Base-by-base conservation (phyloP, 2,888 invertebrate genomes). In the Penaeus monodon region DNA sequence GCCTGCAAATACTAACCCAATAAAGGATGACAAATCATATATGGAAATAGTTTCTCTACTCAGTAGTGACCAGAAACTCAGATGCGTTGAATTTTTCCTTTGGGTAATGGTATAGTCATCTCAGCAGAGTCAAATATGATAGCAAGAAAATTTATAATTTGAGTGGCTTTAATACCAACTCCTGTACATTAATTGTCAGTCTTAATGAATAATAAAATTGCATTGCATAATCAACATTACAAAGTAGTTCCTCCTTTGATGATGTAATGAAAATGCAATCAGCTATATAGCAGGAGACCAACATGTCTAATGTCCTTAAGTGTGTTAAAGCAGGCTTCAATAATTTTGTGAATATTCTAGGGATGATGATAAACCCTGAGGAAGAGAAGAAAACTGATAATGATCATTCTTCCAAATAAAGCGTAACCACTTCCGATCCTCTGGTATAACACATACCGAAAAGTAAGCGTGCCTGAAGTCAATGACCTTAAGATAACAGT, bases 161-260 rank as follows among this genome's bases (percentile, higher is more conserved):
- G 44, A 24, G 76, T 49, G 33, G 44, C 44, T 10, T 1, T 17
- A 44, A 49, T 24, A 76, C 33, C 17, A 33, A 49, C 4, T 76
- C 33, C 17, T 49, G 14, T 12, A 44, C 27, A 44, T 76, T 0
- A 44, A 76, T 24, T 44, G 76, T 76, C 22, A 76, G 49, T 22
- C 44, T 33, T 49, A 49, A 33, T n/a, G 49, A 76, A 57, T 76
- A n/a, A 76, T 44, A 76, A 20, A 76, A 7, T 33, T 76, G 76
- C 76, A 49, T 76, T 76, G 76, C 49, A 49, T 76, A 76, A 38
- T 38, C 29, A n/a, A 76, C 76, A 49, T 44, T 76, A 38, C 38
- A 38, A 12, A 33, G n/a, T 20, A 76, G 24, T 38, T 76, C 24
- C 20, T 76, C 44, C 38, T 33, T 38, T 44, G 76, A 74, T 6